Conservation (phyloP, 2,113 vertebrate species). For the Malurus melanocephalus region DNA sequence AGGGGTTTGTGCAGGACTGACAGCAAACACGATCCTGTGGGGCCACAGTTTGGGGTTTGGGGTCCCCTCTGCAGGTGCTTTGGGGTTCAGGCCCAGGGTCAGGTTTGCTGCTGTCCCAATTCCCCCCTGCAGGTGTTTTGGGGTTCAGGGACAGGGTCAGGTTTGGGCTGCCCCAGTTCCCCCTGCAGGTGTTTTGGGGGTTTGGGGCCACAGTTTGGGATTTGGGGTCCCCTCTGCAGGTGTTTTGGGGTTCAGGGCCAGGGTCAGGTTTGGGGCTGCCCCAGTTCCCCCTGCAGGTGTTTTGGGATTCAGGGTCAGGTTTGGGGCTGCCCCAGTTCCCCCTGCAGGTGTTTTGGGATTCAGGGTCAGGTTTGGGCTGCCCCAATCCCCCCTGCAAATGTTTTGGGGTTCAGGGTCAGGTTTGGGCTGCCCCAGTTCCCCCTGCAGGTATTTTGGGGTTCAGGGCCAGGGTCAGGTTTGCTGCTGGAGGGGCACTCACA, state of each 20-base stretch:
- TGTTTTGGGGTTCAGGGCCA: neutral
- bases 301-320: neutral
- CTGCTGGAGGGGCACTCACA: neutral
- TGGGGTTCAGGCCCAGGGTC: too few species aligned
- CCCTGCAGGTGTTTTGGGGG: neutral
- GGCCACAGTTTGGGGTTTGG: neutral
- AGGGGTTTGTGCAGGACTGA: fast-evolving
- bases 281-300: neutral
- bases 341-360: neutral
- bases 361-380: neutral
- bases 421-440: neutral
- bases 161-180: neutral
- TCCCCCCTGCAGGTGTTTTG: neutral
- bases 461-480: neutral
- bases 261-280: neutral
- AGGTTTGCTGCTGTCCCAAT: neutral
- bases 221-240: neutral
- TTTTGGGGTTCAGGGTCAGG: neutral
- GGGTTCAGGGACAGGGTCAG: neutral
- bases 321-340: neutral
- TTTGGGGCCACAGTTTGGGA: too few species aligned
- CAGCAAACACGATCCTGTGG: fast-evolving
- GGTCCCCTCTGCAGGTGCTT: neutral
- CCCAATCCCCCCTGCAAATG: neutral
- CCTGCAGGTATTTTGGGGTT: neutral